Conservation (phyloP, 2,797 vertebrate genomes). For the Buceros bicornis region DNA sequence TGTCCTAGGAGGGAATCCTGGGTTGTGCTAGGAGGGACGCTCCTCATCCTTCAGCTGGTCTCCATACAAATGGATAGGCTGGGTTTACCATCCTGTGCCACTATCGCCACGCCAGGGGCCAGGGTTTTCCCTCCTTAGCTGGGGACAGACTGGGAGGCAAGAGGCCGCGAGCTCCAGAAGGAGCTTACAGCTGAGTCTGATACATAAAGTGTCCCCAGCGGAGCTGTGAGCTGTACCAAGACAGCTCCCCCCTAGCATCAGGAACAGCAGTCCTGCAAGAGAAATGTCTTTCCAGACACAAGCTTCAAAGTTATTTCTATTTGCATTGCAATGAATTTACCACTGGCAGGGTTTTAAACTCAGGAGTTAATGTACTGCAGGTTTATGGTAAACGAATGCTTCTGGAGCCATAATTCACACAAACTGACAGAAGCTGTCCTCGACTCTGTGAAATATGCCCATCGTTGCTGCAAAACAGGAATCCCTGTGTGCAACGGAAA, state of each 20-base stretch:
- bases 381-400: conserved; percentile 25
- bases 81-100: background rate
- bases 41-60: background rate
- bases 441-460: conserved; percentile 36
- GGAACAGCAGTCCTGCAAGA: background rate
- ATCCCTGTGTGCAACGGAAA: conserved; percentile 58
- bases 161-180: background rate
- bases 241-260: background rate
- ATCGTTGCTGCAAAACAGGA: conserved; percentile 39
- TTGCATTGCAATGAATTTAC: conserved; percentile 48
- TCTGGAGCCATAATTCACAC: conserved; percentile 51
- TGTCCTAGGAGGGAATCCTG: background rate
- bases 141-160: background rate
- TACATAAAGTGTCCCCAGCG: fast-evolving
- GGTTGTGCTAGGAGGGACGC: background rate
- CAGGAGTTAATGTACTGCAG: conserved; percentile 58
- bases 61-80: fast-evolving
- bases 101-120: background rate
- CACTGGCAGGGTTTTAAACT: conserved; percentile 6
- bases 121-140: background rate
- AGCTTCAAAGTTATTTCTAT: background rate
- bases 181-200: background rate
- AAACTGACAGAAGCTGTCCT: conserved; percentile 66
- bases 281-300: background rate
- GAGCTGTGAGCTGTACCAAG: background rate